A percentile compares a stretch with the other conserved stretches of the same genome.
Evolutionary conservation across 2,113 vertebrate genomes (phyloP).

Genomic region (Delphinus delphis): DNA sequence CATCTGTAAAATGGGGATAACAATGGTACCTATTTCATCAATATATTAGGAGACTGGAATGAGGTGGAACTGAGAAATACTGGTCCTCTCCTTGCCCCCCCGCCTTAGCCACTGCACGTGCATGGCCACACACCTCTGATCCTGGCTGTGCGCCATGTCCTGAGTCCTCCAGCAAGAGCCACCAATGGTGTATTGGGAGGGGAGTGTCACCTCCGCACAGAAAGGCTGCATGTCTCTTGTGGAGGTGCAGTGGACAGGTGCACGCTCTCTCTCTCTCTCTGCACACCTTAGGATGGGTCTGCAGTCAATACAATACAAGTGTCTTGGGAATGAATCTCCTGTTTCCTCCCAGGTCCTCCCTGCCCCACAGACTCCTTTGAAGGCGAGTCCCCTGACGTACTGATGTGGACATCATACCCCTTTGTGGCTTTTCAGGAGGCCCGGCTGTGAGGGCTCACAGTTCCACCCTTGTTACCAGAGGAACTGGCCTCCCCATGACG

Average conservation of each 20-base stretch:
- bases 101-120: not conserved
- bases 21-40: not conserved
- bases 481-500: not conserved
- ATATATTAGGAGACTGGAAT: not conserved
- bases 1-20: not conserved
- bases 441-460: not conserved
- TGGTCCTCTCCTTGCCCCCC: not conserved
- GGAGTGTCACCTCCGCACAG: not conserved
- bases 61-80: not conserved
- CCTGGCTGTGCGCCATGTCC: not conserved
- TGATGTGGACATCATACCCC: not conserved
- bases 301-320: not conserved
- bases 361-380: not conserved
- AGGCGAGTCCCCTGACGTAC: not conserved
- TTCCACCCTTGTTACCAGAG: not conserved
- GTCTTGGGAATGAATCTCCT: not conserved
- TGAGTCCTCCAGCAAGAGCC: not conserved
- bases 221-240: not conserved
- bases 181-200: not conserved
- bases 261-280: not conserved
- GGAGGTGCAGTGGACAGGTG: fast-evolving
- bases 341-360: not conserved
- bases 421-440: not conserved
- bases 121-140: not conserved
- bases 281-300: not conserved